These are phyloP conservation scores for Zalophus californianus DNA, from an alignment of 2,797 vertebrate species.

Conservation along the genomic window DNA sequence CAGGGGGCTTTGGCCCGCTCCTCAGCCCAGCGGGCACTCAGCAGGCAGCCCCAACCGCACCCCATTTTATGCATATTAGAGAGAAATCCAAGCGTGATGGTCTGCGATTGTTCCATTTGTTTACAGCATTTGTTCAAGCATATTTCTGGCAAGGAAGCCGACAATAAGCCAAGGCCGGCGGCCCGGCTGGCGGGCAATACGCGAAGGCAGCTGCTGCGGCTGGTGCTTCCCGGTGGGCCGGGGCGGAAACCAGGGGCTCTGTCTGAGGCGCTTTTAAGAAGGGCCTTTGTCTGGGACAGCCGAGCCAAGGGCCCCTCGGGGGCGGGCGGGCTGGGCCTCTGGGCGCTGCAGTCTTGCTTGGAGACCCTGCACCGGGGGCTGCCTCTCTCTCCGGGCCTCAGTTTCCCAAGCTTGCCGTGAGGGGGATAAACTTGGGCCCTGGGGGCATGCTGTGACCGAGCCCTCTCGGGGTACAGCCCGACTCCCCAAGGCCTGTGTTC, in stretches of 20 bases:
- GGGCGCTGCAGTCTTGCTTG: rapidly evolving
- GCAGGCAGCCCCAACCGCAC: background rate
- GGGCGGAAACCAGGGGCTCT: background rate
- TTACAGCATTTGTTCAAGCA: slow-evolving; percentile 75
- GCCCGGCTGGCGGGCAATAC: slow-evolving; percentile 75
- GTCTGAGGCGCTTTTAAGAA: background rate
- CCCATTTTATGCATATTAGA: background rate
- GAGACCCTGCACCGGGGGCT: rapidly evolving
- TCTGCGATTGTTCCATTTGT: slow-evolving; percentile 62
- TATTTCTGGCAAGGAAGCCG: slow-evolving; percentile 80
- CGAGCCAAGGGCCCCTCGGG: rapidly evolving
- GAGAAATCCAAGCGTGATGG: background rate
- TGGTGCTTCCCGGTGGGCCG: background rate
- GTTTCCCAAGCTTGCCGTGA: background rate
- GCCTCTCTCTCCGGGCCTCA: background rate
- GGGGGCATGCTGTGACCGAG: rapidly evolving
- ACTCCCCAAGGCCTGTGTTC: background rate
- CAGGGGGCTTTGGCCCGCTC: background rate
- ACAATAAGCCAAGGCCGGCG: slow-evolving; percentile 79
- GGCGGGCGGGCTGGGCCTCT: background rate
- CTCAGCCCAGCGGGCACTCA: background rate
- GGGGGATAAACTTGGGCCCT: rapidly evolving
- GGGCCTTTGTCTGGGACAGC: background rate
- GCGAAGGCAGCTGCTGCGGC: slow-evolving; percentile 81
- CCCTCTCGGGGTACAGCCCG: background rate